Base-by-base conservation (phyloP, 1,140 invertebrate genomes). In the Piezodorus guildinii region DNA sequence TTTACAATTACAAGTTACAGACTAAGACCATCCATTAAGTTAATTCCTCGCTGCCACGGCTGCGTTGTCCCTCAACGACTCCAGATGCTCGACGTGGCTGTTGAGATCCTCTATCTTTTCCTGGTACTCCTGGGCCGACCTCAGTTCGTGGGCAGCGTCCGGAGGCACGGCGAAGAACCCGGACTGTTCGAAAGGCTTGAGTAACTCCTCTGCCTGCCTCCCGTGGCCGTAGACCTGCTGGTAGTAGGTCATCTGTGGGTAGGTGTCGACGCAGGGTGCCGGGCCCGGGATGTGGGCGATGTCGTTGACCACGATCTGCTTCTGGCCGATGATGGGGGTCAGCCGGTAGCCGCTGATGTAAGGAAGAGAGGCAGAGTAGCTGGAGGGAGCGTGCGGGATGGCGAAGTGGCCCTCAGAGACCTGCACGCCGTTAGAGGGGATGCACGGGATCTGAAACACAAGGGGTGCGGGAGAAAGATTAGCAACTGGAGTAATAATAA, bases 281-380 rank as follows among this genome's bases (percentile, higher is more conserved):
- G 17, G 23, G 9, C 25, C 25, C 6, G 30, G n/a, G 25, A 60
- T 30, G 58, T 34, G 30, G 5, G 21, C 16, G 6, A n/a, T 19
- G 46, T 63, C 62, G 27, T 63, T 46, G 30, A 63, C 44, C 3
- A 44, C 15, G 21, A 63, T 39, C 52, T 63, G 46, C 34, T 63
- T 63, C 27, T 56, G 39, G 9, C 49, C 27, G 52, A 43, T 43
- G 30, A 63, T 56, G n/a, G 62, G 62, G 1, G 49, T 43, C 62
- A 63, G 30, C n/a, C 34, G 14, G 62, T 63, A 63, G 8, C 62
- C 62, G 39, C 30, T 34, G 44, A 63, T 63, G 62, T 34, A 54
- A 1, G 62, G 62, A 5, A 63, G 3, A 15, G 52, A 30, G 5
- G 60, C 44, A 0, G 44, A 16, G 23, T 61, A 46, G 17, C 34